Base-by-base conservation (phyloP, 2,888 invertebrate genomes). In the Pristionchus arcanus region DNA sequence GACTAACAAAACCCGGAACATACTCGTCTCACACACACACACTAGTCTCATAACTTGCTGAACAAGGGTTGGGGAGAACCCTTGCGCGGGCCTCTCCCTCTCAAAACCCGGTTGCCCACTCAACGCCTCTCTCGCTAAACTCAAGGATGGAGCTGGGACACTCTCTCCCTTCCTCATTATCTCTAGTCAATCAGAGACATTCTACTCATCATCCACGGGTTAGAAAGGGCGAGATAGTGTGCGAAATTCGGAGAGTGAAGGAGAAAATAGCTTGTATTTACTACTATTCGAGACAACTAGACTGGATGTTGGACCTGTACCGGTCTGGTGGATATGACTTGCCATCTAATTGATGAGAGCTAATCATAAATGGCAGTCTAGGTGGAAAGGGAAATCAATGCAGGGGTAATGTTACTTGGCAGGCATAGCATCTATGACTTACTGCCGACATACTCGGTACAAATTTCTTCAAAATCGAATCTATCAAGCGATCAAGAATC, bases 21-120 rank as follows among this genome's bases (percentile, higher is more conserved):
- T 71, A 71, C 71, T 71, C 63, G 25, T n/a, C 63, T 63, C n/a
- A 63, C n/a, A 25, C n/a, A 63, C n/a, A 25, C 63, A 16, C 37
- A 42, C 77, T 49, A 53, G 81, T 81, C 81, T 81, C 81, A 81
- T 53, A 81, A 81, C 81, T 81, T 42, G 37, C 74, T 34, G 53
- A 81, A 81, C 53, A 81, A 34, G 49, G 42, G 53, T n/a, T n/a
- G 81, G 37, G 25, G 21, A n/a, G 42, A 42, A 53, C 81, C 81
- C 81, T 15, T 49, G 16, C 68, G 28, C 34, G 71, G 49, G 28
- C n/a, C 81, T 53, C 25, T 49, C 42, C 13, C 49, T 16, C 74
- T 74, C 81, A 49, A 81, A 77, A 81, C 81, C 81, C 81, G 81
- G 81, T 81, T 81, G 49, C 15, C 49, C 81, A 53, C 81, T 28